Percentiles rank a stretch among this genome's conserved stretches.
Evolutionary conservation across 2,113 vertebrate species (phyloP).

Genomic region (Eurystomus gularis): DNA sequence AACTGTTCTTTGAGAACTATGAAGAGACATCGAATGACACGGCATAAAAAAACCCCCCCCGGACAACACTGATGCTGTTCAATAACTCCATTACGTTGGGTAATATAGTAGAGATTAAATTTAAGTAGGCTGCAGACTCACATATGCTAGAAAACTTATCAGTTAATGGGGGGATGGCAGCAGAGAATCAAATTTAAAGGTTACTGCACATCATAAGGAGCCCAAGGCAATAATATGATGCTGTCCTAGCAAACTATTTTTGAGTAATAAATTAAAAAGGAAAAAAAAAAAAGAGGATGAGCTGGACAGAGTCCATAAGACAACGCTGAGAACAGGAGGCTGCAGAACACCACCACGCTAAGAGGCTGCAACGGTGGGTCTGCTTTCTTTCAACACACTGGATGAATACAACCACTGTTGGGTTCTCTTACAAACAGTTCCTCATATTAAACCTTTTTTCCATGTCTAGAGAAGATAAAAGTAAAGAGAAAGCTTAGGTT

Average conservation of each 20-base stretch:
- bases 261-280: background rate
- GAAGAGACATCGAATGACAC: accelerated
- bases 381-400: background rate
- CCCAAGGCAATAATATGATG: background rate
- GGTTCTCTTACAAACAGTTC: background rate
- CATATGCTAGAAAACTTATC: background rate
- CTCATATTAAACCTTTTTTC: background rate
- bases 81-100: background rate
- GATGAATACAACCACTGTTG: background rate
- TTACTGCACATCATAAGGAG: background rate
- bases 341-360: background rate
- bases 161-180: background rate
- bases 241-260: background rate
- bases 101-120: background rate
- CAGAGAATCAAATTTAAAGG: background rate
- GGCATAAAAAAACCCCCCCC: background rate
- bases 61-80: background rate
- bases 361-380: background rate
- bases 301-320: background rate
- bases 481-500: background rate
- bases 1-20: background rate
- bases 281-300: too few species aligned
- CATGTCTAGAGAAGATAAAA: background rate
- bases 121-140: background rate
- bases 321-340: background rate